Base-by-base conservation (phyloP, 1,140 invertebrate species). In the Orchestia grillus region DNA sequence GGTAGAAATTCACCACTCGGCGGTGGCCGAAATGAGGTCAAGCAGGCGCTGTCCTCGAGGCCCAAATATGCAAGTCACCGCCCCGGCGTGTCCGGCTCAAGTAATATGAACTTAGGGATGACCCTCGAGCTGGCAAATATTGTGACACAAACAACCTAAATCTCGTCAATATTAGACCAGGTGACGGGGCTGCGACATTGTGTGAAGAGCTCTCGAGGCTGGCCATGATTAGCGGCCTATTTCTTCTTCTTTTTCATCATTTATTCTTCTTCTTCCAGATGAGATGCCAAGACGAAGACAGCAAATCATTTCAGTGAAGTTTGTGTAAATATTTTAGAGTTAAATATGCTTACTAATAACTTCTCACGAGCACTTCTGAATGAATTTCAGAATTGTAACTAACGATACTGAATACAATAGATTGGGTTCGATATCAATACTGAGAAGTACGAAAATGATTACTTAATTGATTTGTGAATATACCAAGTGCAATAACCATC, bases 111-210 rank as follows among this genome's bases (percentile, higher is more conserved):
- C 43, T 94, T n/a, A n/a, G 43, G 44, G 43, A 47, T 47, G 92
- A 94, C 43, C 92, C 92, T 47, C 43, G 92, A 45, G 92, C 92
- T 42, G 40, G 43, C 92, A 94, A 94, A 94, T 47, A 94, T 94
- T 94, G 44, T 45, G 92, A 42, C 43, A 40, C 92, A 94, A 94
- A 94, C 92, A 94, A 40, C 92, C 92, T 44, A 94, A 94, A 94
- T 94, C 92, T 47, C 43, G 92, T 47, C 43, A 94, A 94, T 94
- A 94, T 94, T 94, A 47, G 92, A 45, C 92, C 92, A 94, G 92
- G 43, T 94, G 92, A 94, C 92, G 92, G 44, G 15, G 88, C n/a
- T 8, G 6, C 28, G 88, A 90, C 88, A 44, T 90, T 90, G 88
- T 90, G 88, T 90, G 88, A 44, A 90, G 88, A 90, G 88, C 88